Evolutionary conservation across 1,140 invertebrate genomes (phyloP), one percentile per base, ranked within the genome.

Genomic region (Pseudomyrmex pallidus): DNA sequence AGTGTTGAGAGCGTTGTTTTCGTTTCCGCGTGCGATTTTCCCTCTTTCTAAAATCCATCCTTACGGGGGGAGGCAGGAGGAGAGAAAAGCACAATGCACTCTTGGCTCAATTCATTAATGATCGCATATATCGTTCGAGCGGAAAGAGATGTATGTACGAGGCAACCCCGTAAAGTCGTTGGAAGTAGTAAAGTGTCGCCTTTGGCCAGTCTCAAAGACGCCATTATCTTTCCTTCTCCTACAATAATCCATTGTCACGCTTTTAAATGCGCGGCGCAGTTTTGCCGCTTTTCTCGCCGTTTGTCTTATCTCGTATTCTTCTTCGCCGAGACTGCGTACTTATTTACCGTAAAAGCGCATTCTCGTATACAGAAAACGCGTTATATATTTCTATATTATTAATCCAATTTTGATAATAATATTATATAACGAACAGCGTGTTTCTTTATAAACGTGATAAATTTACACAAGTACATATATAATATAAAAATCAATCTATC

Each of bases 91-190:
- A 68, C 66, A 74, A 74, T 64, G 80, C 52, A 68, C 63, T 84
- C 76, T 84, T 84, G 83, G 83, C 83, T 84, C 83, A 82, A 84
- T 84, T 76, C 66, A 64, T 84, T 84, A 84, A 84, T 84, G 83
- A 57, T 72, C 66, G 57, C 66, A 82, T 78, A 77, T 52, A 80
- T 72, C 56, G 76, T 59, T 20, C 64, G 66, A 20, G 22, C 66
- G 5, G 17, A 44, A 44, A 83, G 73, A 77, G 35, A 35, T 35
- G 5, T 35, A 35, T 78, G 44, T 78, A 83, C 59, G 54, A 59
- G 52, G n/a, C 22, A 76, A 35, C 22, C n/a, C 48, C 50, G 73
- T 78, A 72, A 77, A 83, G 52, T 83, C 44, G 73, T 77, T 74
- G 52, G 46, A 54, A 72, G 66, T 80, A 80, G 76, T 61, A 72